A percentile compares a stretch with the other conserved stretches of the same genome.
phyloP scores from a whole-genome alignment of 2,888 invertebrate species.

The Vannuccia rotundouncinata region DNA sequence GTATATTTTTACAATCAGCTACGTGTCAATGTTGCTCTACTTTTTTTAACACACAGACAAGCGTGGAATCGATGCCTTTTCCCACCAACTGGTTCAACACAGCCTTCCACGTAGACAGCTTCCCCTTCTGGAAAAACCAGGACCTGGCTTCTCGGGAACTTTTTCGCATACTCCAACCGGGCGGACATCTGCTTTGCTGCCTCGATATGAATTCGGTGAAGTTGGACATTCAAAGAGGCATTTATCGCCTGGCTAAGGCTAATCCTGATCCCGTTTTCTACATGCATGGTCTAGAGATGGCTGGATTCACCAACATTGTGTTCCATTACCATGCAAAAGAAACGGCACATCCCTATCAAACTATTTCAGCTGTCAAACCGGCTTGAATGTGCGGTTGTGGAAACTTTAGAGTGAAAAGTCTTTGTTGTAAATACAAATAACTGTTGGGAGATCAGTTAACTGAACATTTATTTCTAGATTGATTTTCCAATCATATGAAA shows the following conservation, averaged over 20 bases:
- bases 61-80: conserved; percentile 45
- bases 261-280: conserved; percentile 45
- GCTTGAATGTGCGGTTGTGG: too few relatives aligned
- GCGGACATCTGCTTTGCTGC: conserved; percentile 44
- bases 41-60: not conserved
- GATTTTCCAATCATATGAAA: too few relatives aligned
- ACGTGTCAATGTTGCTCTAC: too few relatives aligned
- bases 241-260: conserved; percentile 32
- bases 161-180: conserved; percentile 47
- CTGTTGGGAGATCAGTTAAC: too few relatives aligned
- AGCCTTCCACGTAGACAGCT: conserved; percentile 49
- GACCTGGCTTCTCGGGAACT: conserved; percentile 44
- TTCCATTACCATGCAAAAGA: not conserved
- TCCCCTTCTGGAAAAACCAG: conserved; percentile 49
- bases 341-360: not conserved
- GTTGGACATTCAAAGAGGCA: not conserved
- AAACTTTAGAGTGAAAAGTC: too few relatives aligned
- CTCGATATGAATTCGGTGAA: conserved; percentile 42
- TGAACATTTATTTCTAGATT: too few relatives aligned
- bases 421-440: too few relatives aligned
- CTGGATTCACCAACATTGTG: conserved; percentile 45
- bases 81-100: conserved; percentile 45
- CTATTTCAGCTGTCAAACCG: not conserved
- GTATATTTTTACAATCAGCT: too few relatives aligned
- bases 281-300: conserved; percentile 44